These are phyloP conservation scores for Atta colombica DNA, from an alignment of 1,140 invertebrate genomes.

Conservation along the genomic window DNA sequence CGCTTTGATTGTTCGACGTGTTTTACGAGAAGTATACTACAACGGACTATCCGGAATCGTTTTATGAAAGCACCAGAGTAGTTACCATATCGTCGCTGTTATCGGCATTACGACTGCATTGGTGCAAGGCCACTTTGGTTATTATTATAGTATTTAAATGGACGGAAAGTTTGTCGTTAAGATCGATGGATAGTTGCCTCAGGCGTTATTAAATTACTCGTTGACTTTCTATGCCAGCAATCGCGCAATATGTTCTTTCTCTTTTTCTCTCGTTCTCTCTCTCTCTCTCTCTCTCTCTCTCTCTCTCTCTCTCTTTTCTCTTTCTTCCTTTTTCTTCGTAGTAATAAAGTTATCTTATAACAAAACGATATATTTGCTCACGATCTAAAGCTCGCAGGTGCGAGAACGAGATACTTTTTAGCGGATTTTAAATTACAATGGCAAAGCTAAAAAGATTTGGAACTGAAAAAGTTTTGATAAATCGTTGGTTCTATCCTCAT, in stretches of 20 bases:
- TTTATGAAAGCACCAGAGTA: constrained; percentile 38
- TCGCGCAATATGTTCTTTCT: constrained; percentile 12
- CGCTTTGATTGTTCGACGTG: constrained; percentile 35
- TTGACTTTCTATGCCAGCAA: constrained; percentile 21
- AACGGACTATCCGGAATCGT: constrained; percentile 43
- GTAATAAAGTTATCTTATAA: constrained; percentile 3
- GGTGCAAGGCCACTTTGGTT: constrained; percentile 42
- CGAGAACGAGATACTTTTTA: constrained; percentile 13
- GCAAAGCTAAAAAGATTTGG: background rate
- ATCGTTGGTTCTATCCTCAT: background rate
- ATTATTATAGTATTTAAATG: constrained; percentile 66
- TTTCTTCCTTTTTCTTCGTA: background rate
- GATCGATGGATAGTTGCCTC: constrained; percentile 26
- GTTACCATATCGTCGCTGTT: constrained; percentile 61
- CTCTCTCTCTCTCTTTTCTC: background rate
- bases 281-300: background rate
- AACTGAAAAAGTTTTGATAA: background rate
- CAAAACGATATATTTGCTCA: background rate
- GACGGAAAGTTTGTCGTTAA: constrained; percentile 62
- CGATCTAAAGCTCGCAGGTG: background rate
- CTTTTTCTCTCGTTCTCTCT: background rate
- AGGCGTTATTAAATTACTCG: constrained; percentile 67
- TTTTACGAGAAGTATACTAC: constrained; percentile 28
- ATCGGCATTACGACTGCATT: constrained; percentile 53
- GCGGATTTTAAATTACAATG: background rate